Base-by-base conservation (phyloP, 2,113 vertebrate species). In the Pedionomus torquatus region DNA sequence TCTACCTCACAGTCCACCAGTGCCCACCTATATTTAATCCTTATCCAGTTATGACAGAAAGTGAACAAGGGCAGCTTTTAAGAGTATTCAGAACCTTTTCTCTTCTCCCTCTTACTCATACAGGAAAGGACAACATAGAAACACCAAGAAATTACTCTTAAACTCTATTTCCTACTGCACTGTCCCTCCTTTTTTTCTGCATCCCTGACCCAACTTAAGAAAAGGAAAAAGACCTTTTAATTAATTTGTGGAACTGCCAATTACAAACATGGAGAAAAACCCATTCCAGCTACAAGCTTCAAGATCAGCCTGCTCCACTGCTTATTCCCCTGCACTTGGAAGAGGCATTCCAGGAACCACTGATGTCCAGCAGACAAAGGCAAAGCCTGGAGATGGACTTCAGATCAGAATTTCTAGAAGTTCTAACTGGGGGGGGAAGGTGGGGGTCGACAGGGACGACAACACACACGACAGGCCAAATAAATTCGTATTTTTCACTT, bases 61-160 rank as follows among this genome's bases (percentile, higher is more conserved):
- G 60, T 1, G 4, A 92, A 28, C 19, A 58, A 46, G 15, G 3
- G 9, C 31, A 68, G 15, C 44, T 95, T 72, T 68, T 52, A 35
- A 35, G 5, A 46, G 35, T 7, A 48, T 2, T 5, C 24, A 65
- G 33, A 25, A 24, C 7, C 19, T 43, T 72, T 69, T 18, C 33
- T 24, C 16, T 52, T 52, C 28, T 68, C 43, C 24, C 30, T 79
- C 41, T 49, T 58, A 83, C 6, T 44, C 2, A 2, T 5, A 55
- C 6, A 41, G 23, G 10, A 17, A 69, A 80, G 16, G 5, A 33
- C 25, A 76, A 16, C n/a, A 35, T 0, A 2, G 0, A 60, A 51
- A 35, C 4, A 61, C 24, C 16, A 61, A 69, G 49, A 74, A 86
- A 83, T 2, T 21, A 14, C 3, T 39, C 44, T 79, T 86, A 49